These are phyloP conservation scores for Lichenostomus cassidix DNA, from an alignment of 2,113 vertebrate species.

Conservation along the genomic window DNA sequence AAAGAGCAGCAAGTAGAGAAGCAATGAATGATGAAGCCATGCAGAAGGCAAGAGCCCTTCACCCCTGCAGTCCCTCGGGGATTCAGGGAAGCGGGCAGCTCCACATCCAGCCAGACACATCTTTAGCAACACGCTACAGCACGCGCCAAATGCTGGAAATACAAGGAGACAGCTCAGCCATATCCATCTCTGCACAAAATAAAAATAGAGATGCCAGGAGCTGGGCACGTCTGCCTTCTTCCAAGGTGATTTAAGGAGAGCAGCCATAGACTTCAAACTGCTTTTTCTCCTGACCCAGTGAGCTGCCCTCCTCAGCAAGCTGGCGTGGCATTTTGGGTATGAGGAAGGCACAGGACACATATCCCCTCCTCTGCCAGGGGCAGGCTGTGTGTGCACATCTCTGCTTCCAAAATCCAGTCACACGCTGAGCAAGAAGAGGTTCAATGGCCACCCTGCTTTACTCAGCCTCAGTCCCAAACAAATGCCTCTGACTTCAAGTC, in stretches of 20 bases:
- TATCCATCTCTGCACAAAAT: not conserved
- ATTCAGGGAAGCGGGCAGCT: not conserved
- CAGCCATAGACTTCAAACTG: not conserved
- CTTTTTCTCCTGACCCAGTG: not conserved
- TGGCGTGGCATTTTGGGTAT: fast-evolving
- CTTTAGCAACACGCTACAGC: not conserved
- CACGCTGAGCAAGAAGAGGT: not conserved
- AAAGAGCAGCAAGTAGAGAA: not conserved
- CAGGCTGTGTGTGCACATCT: not conserved
- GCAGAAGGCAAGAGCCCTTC: not conserved
- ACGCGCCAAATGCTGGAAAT: not conserved
- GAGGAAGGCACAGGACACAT: not conserved
- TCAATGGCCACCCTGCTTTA: not conserved
- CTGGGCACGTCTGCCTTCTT: not conserved
- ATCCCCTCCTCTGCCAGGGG: not conserved
- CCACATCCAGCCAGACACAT: not conserved
- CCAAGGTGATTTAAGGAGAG: conserved; percentile 50
- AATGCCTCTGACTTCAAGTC: not conserved
- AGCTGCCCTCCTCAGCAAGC: not conserved
- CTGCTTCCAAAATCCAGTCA: not conserved
- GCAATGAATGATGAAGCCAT: not conserved
- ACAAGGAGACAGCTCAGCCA: conserved; percentile 43
- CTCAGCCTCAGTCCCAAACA: not conserved
- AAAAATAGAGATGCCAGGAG: conserved; percentile 50
- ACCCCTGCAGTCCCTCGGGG: not conserved